phyloP scores from a whole-genome alignment of 2,113 vertebrate species.

The Gallinago media region DNA sequence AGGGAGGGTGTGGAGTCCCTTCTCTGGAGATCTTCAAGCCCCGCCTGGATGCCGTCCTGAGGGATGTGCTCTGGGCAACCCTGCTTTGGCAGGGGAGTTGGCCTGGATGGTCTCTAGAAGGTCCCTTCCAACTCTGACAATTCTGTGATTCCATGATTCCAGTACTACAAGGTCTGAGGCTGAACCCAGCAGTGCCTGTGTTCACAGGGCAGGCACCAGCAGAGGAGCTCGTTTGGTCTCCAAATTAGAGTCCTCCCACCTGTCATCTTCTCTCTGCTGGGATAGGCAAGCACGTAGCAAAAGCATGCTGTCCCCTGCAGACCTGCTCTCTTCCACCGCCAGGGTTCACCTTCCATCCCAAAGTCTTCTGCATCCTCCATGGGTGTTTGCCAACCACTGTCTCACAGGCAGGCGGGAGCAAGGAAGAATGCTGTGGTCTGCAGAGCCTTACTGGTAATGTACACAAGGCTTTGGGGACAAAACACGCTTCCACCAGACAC shows the following conservation, averaged over 20 bases:
- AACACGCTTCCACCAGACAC: background rate
- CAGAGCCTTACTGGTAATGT: background rate
- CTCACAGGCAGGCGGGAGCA: background rate
- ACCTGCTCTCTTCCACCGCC: background rate
- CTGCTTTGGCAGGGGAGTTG: too few relatives aligned
- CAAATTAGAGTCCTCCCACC: background rate
- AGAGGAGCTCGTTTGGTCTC: background rate
- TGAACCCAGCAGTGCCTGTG: fast-evolving
- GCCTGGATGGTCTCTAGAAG: too few relatives aligned
- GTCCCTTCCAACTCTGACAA: too few relatives aligned
- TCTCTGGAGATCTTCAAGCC: too few relatives aligned
- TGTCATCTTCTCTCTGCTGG: background rate
- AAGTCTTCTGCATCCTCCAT: background rate
- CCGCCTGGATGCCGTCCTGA: too few relatives aligned
- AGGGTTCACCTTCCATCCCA: background rate
- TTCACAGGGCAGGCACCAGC: background rate
- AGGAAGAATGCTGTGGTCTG: background rate
- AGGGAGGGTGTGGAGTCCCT: too few relatives aligned
- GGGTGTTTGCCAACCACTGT: background rate
- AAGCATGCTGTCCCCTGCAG: fast-evolving
- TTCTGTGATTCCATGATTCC: background rate
- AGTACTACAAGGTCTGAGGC: background rate
- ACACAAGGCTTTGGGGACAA: background rate
- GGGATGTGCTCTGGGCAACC: too few relatives aligned
- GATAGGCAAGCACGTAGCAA: background rate